Evolutionary conservation across 2,888 invertebrate species (phyloP), one percentile per base, ranked within the genome.

Genomic region (Metacarcinus magister): DNA sequence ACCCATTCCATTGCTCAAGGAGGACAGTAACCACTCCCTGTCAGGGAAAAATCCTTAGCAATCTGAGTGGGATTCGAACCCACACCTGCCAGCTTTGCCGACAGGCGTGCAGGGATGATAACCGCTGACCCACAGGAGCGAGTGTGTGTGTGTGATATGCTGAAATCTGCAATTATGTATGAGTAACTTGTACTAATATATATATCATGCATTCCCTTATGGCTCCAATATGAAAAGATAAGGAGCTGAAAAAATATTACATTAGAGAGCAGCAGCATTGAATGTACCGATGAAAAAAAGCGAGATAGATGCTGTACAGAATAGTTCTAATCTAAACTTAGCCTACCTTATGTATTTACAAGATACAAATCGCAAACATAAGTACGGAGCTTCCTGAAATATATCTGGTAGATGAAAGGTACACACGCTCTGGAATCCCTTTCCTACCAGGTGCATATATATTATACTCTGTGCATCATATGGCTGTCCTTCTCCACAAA

Each of bases 361-460:
- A 87, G 39, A 13, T 87, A 39, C 39, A 39, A 87, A 87, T 87
- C 32, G 39, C 39, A 87, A 39, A 87, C 87, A 87, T 87, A 87
- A 87, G 87, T 87, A 87, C 87, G n/a, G 39, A 87, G 87, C 16
- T 87, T 87, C 87, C 87, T 87, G 87, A 87, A 87, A 39, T 19
- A 39, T 87, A 39, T 87, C 87, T 39, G 19, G 87, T 87, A 87
- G 87, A 87, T 16, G 39, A 87, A 87, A 87, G 39, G 87, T 39
- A 87, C 10, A 4, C 67, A 75, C 39, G 13, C 39, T 39, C 32
- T 32, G 16, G 87, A 32, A 39, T 19, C 32, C 87, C 39, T 87
- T 39, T 16, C 39, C 87, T 87, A 87, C 87, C 87, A 87, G 16
- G 39, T 39, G 39, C 87, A 87, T 28, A 82, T 39, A 39, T 16